These are phyloP conservation scores for Caenorhabditis drosophilae DNA, from an alignment of 2,888 invertebrate genomes.

Conservation along the genomic window DNA sequence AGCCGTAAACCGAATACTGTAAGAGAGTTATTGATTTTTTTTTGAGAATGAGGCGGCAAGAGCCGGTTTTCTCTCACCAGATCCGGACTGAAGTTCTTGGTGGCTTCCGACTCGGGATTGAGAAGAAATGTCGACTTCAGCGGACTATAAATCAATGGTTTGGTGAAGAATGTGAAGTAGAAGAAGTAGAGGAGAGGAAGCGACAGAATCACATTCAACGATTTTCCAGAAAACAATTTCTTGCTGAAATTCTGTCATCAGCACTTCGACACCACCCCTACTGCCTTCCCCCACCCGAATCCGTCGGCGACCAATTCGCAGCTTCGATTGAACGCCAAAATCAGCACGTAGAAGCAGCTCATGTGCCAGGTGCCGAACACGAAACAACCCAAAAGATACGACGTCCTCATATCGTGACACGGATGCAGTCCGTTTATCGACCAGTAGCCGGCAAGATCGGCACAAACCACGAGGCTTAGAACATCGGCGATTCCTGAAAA, in stretches of 20 bases:
- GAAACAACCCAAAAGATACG: conserved; percentile 19
- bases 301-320: conserved; percentile 16
- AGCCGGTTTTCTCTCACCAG: no score
- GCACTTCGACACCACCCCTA: no score
- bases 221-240: conserved; percentile 9
- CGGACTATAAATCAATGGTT: conserved; percentile 33
- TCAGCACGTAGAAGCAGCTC: conserved; percentile 30
- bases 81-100: conserved; percentile 15
- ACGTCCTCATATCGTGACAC: conserved; percentile 14
- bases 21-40: no score
- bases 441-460: conserved; percentile 31
- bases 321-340: conserved; percentile 33
- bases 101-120: conserved; percentile 32
- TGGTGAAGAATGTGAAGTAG: conserved; percentile 42
- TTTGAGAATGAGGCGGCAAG: no score
- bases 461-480: conserved; percentile 18
- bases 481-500: conserved; percentile 30
- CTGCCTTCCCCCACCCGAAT: conserved; percentile 1
- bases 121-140: conserved; percentile 32
- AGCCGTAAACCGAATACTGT: conserved; percentile 29
- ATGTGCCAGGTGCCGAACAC: conserved; percentile 37
- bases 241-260: neutral
- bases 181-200: conserved; percentile 33
- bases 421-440: conserved; percentile 27
- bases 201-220: conserved; percentile 9